Evolutionary conservation across 2,888 invertebrate species (phyloP), one percentile per base, ranked within the genome.

Genomic region (Hirtodrosophila duncani): DNA sequence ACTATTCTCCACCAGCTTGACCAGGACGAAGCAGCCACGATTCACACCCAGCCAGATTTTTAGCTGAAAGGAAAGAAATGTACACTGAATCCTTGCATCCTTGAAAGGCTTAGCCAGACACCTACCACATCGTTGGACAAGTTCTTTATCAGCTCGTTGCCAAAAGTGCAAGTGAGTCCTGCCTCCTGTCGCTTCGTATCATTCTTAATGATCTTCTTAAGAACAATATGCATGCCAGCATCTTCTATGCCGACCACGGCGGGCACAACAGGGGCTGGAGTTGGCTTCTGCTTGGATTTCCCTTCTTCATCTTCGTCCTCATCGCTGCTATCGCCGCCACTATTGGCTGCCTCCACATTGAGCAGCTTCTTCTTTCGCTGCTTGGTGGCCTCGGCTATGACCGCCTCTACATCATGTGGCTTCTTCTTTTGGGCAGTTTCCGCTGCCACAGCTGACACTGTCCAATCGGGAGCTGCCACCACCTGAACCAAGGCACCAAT

Each of bases 21-120:
- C 85, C 5, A 95, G 85, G 44, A 94, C 88, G 83, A 94, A 95
- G 70, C 94, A 94, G 0, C 92, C 93, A 62, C 95, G 89, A 78
- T 95, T 95, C 27, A 90, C 90, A 31, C 88, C 85, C 39, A 93
- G 83, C 94, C 94, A 94, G 8, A 84, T 79, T 57, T 89, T 84
- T 1, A 93, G 72, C 92, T 92, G 87, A 63, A 57, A 26, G 33
- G 43, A 44, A 34, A 46, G n/a, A n/a, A n/a, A n/a, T n/a, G n/a
- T n/a, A n/a, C n/a, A n/a, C n/a, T n/a, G n/a, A n/a, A n/a, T n/a
- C n/a, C n/a, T n/a, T n/a, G n/a, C n/a, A n/a, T n/a, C n/a, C n/a
- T n/a, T n/a, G n/a, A n/a, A n/a, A n/a, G n/a, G n/a, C n/a, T 1
- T 10, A 4, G 7, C 18, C 7, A 8, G 8, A 2, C 2, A 81